Evolutionary conservation across 37 sponge, comb jelly and placozoan genomes (phyloP), one percentile per base, ranked within the genome.

Genomic region (Bolinopsis microptera): DNA sequence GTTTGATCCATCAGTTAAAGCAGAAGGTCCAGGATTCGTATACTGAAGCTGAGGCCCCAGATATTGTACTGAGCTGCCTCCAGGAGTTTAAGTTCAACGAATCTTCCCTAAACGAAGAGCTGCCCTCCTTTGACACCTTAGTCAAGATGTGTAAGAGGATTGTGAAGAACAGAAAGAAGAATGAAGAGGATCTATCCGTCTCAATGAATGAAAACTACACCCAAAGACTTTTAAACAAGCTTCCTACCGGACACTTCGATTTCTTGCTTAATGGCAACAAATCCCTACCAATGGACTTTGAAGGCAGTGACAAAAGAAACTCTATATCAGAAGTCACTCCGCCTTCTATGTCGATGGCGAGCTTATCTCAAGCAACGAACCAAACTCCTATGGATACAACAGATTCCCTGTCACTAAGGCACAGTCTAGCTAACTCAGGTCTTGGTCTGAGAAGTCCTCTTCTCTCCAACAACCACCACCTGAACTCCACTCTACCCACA

Each of bases 11-110:
- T 48, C 90, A 41, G 24, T 38, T 86, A 48, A 86, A 86, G 61
- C 90, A 86, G 90, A 39, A 41, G 39, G 90, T 86, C 25, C 32
- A 34, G 61, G 90, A 38, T 39, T 41, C 41, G 26, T 39, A 28
- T 48, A 41, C 40, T 23, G 90, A 41, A 38, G 90, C 41, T 39
- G 90, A 86, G 30, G 90, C 90, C 2, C 41, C 61, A n/a, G 90
- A 86, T 86, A 86, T 86, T 38, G 90, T 86, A 35, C 90, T 86
- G 31, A 41, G 90, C 30, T 86, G 90, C 39, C 90, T 86, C 25
- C 90, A 41, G 90, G 90, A 86, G 41, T 86, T 86, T 48, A 86
- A 86, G 61, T 86, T 86, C 61, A 86, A 86, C 90, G 90, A 86
- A 28, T 16, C 90, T 3, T 86, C 90, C 25, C 90, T 41, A 35